A percentile compares a stretch with the other conserved stretches of the same genome.
Evolutionary conservation across 2,797 vertebrate genomes (phyloP).

Genomic region (Psittacula echo): DNA sequence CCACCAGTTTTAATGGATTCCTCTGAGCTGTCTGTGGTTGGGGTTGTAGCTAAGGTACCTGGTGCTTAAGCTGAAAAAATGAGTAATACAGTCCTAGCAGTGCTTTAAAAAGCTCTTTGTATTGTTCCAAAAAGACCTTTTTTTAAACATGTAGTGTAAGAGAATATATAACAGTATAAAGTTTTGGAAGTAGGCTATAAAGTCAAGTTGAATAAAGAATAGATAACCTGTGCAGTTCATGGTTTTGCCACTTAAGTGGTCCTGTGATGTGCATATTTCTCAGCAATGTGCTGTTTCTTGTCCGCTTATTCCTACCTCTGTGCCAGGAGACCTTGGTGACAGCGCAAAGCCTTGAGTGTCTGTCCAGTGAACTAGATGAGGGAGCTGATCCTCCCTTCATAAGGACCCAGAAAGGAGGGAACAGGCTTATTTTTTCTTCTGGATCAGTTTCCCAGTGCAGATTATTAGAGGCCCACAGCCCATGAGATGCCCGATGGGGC

Average conservation of each 20-base stretch:
- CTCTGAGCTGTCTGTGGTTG: neutral
- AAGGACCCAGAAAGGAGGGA: neutral
- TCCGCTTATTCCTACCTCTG: neutral
- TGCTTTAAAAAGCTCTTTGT: conserved; percentile 14
- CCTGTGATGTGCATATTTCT: neutral
- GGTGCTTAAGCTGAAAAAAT: neutral
- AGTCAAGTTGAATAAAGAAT: neutral
- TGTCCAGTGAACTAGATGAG: neutral
- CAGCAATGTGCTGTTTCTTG: neutral
- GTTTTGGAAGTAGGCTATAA: conserved; percentile 25
- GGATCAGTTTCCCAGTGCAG: neutral
- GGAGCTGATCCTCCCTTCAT: neutral
- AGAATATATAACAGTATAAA: neutral
- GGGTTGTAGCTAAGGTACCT: conserved; percentile 6
- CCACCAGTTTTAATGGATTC: neutral
- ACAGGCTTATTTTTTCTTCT: neutral
- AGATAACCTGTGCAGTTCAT: neutral
- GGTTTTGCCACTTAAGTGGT: neutral
- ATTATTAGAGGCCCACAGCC: no score
- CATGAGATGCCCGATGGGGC: rapidly evolving
- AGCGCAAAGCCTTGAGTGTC: neutral
- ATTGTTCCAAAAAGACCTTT: neutral
- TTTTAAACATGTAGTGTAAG: neutral
- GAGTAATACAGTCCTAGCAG: neutral
- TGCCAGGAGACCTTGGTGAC: neutral